phyloP scores from a whole-genome alignment of 1,140 invertebrate species.

The Habropoda laboriosa region DNA sequence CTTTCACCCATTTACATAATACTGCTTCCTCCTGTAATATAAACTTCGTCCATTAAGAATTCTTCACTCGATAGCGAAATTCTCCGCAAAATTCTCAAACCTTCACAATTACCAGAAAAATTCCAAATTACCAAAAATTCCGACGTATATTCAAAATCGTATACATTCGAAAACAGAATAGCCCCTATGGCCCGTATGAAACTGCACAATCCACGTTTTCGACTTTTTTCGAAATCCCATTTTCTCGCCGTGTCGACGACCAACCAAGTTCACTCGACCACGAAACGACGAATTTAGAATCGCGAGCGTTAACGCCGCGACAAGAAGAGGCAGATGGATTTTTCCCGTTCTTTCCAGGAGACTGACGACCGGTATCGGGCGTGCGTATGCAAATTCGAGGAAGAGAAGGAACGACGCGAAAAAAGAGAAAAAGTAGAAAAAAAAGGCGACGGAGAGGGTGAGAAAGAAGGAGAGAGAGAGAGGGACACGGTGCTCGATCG shows the following conservation, averaged over 20 bases:
- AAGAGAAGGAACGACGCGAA: not conserved
- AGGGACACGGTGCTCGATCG: not conserved
- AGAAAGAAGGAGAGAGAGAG: not conserved
- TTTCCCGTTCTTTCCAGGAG: conserved; percentile 5
- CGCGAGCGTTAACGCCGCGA: not conserved
- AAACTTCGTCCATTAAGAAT: not conserved
- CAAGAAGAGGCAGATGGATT: conserved; percentile 3
- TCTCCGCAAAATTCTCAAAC: too few relatives aligned
- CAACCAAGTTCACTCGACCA: not conserved
- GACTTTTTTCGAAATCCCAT: not conserved
- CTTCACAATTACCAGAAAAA: too few relatives aligned
- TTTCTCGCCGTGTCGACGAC: not conserved
- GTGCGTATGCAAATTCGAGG: conserved; percentile 21
- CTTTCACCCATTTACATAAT: not conserved
- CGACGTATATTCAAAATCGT: not conserved
- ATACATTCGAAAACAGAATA: too few relatives aligned
- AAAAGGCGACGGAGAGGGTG: not conserved
- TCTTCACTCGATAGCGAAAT: too few relatives aligned
- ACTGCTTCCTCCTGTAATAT: not conserved
- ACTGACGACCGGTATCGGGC: not conserved
- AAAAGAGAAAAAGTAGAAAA: too few relatives aligned
- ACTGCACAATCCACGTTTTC: not conserved
- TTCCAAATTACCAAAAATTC: too few relatives aligned
- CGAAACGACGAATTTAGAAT: conserved; percentile 1
- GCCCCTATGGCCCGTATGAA: not conserved